Conservation (phyloP, 2,797 vertebrate species). For the Sebastes elongatus region DNA sequence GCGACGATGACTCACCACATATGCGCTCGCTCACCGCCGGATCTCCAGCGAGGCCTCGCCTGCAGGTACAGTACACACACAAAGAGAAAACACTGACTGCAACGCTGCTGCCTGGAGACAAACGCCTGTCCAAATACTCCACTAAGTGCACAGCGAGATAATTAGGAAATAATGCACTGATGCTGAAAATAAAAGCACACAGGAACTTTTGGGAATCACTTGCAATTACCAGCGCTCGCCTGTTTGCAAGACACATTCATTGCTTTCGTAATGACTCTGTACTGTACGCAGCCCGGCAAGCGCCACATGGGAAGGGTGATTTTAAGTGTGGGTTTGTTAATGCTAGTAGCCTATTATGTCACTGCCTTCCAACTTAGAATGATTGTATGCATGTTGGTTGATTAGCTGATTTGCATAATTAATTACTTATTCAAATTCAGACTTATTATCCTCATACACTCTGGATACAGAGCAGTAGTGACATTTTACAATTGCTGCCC, state of each 20-base stretch:
- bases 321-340: slow-evolving; percentile 1
- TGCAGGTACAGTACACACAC: slow-evolving; percentile 52
- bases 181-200: slow-evolving; percentile 68
- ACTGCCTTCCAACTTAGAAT: not conserved
- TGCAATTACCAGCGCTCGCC: slow-evolving; percentile 58
- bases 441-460: not conserved
- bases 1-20: slow-evolving; percentile 66
- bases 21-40: slow-evolving; percentile 49
- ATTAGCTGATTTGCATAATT: not conserved
- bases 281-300: slow-evolving; percentile 35
- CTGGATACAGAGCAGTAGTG: not conserved
- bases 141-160: slow-evolving; percentile 60
- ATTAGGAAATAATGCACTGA: slow-evolving; percentile 74
- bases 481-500: not conserved
- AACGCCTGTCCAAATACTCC: slow-evolving; percentile 59
- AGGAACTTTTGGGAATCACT: slow-evolving; percentile 67
- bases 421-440: not conserved
- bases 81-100: slow-evolving; percentile 42
- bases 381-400: not conserved
- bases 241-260: slow-evolving; percentile 57
- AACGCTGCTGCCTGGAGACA: slow-evolving; percentile 56
- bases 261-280: slow-evolving; percentile 55
- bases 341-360: not conserved
- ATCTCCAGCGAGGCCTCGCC: slow-evolving; percentile 42
- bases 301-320: not conserved